phyloP scores from a whole-genome alignment of 1,140 invertebrate species.

The Armadillidium nasatum region DNA sequence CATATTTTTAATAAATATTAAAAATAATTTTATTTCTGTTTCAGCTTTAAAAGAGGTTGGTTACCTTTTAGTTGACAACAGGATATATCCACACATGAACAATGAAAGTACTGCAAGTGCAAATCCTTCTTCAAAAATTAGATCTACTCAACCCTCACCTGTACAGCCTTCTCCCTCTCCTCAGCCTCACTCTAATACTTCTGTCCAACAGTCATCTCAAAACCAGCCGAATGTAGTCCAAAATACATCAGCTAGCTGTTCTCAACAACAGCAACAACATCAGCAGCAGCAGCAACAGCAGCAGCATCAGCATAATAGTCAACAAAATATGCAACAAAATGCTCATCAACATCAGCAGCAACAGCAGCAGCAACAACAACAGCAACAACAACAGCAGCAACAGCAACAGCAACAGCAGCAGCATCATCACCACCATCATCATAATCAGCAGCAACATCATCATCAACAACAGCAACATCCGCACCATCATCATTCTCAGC shows the following conservation, averaged over 20 bases:
- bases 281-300: neutral
- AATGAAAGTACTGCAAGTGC: neutral
- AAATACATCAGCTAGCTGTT: neutral
- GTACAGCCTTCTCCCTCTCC: slow-evolving; percentile 48
- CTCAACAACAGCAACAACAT: neutral
- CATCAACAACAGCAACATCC: slow-evolving; percentile 41
- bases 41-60: slow-evolving; percentile 44
- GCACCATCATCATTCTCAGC: slow-evolving; percentile 25
- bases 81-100: slow-evolving; percentile 39
- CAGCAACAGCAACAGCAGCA: slow-evolving; percentile 15
- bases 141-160: slow-evolving; percentile 1
- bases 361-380: slow-evolving; percentile 14
- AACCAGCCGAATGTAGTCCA: neutral
- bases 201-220: slow-evolving; percentile 28
- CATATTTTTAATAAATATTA: too few species aligned
- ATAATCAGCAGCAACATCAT: slow-evolving; percentile 45
- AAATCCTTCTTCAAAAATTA: slow-evolving; percentile 1
- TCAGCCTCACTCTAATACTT: slow-evolving; percentile 44
- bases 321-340: slow-evolving; percentile 1
- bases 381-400: slow-evolving; percentile 14
- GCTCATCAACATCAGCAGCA: neutral
- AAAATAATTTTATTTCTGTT: slow-evolving; percentile 7
- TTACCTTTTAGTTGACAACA: slow-evolving; percentile 42
- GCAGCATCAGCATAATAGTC: neutral
- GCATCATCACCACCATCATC: slow-evolving; percentile 44